A percentile compares a stretch with the other conserved stretches of the same genome.
These are phyloP conservation scores for Calidris pugnax DNA, from an alignment of 2,113 vertebrate species.

Conservation along the genomic window DNA sequence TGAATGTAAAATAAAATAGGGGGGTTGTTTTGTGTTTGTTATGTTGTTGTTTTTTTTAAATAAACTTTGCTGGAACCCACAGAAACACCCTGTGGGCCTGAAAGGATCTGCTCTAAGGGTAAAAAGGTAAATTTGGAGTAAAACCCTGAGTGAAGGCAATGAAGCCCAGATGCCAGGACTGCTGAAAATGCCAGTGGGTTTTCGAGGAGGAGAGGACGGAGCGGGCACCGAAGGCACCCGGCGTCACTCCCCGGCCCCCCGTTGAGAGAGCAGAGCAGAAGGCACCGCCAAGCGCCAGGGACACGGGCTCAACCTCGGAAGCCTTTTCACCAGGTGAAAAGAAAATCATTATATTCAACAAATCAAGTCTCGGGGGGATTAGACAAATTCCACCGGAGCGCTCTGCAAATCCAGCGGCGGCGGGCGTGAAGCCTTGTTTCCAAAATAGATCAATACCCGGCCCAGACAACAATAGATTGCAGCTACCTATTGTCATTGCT, in stretches of 20 bases:
- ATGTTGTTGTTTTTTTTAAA: too few relatives aligned
- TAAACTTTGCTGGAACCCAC: not conserved
- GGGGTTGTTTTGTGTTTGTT: too few relatives aligned
- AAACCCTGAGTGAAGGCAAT: not conserved
- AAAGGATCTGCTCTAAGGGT: fast-evolving
- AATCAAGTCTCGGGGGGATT: not conserved
- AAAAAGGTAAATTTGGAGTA: not conserved
- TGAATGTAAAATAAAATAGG: too few relatives aligned
- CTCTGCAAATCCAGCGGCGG: slow-evolving; percentile 43
- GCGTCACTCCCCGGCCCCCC: not conserved
- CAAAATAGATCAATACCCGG: slow-evolving; percentile 68
- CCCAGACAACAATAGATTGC: slow-evolving; percentile 46
- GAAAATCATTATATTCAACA: not conserved
- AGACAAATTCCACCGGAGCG: slow-evolving; percentile 40
- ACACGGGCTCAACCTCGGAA: not conserved
- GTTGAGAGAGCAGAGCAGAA: not conserved
- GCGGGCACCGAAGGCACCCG: not conserved
- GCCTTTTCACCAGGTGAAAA: not conserved
- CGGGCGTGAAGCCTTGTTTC: slow-evolving; percentile 48
- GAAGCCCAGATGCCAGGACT: not conserved
- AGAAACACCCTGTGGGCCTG: not conserved
- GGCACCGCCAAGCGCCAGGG: not conserved
- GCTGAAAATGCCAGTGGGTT: fast-evolving
- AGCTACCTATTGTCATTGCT: slow-evolving; percentile 58
- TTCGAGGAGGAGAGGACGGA: not conserved